Conservation (phyloP, 2,113 vertebrate species). For the Coreoperca whiteheadi region DNA sequence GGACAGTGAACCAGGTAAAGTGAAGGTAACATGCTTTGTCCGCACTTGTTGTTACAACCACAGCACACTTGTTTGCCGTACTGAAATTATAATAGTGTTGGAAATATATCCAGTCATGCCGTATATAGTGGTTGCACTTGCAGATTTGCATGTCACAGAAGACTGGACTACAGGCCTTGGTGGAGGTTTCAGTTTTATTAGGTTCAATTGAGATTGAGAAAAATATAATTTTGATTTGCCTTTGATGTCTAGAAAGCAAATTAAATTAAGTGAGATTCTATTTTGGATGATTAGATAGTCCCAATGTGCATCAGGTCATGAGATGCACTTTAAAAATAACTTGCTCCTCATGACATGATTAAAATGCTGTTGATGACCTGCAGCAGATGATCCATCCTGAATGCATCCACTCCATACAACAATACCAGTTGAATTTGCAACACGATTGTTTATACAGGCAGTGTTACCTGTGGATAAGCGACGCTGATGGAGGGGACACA, state of each 20-base stretch:
- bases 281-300: conserved; percentile 14
- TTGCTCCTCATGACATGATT: not conserved
- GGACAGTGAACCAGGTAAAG: too few relatives aligned
- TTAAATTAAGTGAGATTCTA: not conserved
- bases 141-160: too few relatives aligned
- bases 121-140: too few relatives aligned
- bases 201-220: not conserved
- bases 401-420: not conserved
- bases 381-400: not conserved
- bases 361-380: not conserved
- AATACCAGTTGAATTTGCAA: not conserved
- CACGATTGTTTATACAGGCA: not conserved
- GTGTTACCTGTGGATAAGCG: conserved; percentile 83
- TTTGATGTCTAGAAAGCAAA: conserved; percentile 18
- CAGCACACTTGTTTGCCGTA: too few relatives aligned
- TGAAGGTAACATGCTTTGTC: too few relatives aligned
- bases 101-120: too few relatives aligned
- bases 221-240: not conserved
- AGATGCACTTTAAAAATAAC: conserved; percentile 7
- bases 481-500: conserved; percentile 86
- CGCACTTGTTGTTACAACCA: too few relatives aligned
- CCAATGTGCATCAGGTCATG: conserved; percentile 14
- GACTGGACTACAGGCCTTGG: too few relatives aligned
- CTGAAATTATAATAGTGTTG: too few relatives aligned
- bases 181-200: too few relatives aligned